Evolutionary conservation across 2,113 vertebrate species (phyloP), one percentile per base, ranked within the genome.

Genomic region (Hyla sarda): DNA sequence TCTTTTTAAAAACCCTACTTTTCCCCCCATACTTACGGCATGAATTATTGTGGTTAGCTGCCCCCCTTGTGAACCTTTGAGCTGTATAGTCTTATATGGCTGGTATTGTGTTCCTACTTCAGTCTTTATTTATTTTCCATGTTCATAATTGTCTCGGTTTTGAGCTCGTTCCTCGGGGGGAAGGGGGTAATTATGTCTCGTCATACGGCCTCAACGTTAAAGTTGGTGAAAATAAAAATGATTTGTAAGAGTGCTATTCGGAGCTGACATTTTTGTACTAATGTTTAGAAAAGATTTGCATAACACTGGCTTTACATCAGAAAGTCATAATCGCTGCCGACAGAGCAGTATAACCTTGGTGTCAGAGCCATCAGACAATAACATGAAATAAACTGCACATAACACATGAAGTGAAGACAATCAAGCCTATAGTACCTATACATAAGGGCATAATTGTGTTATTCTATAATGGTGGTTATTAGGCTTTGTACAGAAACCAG

Each of bases 161-260:
- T 48, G 54, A 14, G 30, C 32, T 79, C 84, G 30, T 86, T 80
- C 76, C 84, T 86, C 76, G 3, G 74, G 76, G 76, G n/a, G n/a
- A n/a, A n/a, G n/a, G n/a, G 58, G 28, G 84, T 80, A 86, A 86
- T 86, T 86, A 86, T n/a, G 60, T 13, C 21, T 10, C 48, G 72
- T 72, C 84, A 80, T 58, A 86, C 58, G 45, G 84, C 76, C 65
- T 80, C 56, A 56, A 86, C 45, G 52, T 56, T 79, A 86, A 72
- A 86, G 76, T 80, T 80, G 80, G 84, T 30, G 84, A 47, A 80
- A 80, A 72, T 80, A 86, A 58, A 86, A 86, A 86, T 80, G 76
- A 86, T 80, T 86, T 86, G 76, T 80, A 48, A 58, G 84, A 80
- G 72, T 80, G 54, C 72, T 56, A 72, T 65, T 80, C 54, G 62